phyloP scores from a whole-genome alignment of 2,113 vertebrate species.

The Oxyruncus cristatus region DNA sequence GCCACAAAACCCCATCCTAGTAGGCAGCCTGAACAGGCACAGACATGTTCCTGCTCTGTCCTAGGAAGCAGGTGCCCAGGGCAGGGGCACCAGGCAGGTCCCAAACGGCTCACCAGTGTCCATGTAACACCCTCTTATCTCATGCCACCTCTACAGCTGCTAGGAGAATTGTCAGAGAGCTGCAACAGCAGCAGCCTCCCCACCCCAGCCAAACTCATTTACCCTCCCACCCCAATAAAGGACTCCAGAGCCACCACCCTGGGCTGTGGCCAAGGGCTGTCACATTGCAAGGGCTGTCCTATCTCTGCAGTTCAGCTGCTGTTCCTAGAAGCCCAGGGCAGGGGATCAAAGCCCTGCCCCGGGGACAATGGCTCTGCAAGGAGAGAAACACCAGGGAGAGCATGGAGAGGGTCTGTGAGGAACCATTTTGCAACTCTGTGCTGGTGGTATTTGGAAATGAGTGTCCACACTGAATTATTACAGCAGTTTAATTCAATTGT shows the following conservation, averaged over 20 bases:
- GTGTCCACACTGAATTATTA: neutral
- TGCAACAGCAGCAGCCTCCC: neutral
- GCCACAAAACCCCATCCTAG: neutral
- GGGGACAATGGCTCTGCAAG: fast-evolving
- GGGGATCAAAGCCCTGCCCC: neutral
- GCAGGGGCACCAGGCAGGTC: neutral
- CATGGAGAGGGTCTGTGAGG: neutral
- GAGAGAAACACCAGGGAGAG: fast-evolving
- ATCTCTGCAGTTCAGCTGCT: neutral
- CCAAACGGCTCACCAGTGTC: neutral
- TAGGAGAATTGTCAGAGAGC: neutral
- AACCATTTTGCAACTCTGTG: neutral
- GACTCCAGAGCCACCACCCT: neutral
- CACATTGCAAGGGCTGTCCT: neutral
- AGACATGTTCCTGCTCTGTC: neutral
- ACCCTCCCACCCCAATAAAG: neutral
- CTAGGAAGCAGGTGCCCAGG: neutral
- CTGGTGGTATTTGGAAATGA: neutral
- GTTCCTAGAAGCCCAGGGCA: neutral
- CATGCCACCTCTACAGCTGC: neutral
- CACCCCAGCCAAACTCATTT: neutral
- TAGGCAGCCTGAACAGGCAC: neutral
- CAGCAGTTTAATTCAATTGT: neutral
- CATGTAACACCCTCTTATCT: neutral
- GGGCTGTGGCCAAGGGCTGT: neutral